These are phyloP conservation scores for Hydractinia echinata DNA, from an alignment of 30 jellyfish, hydroid and myxozoan genomes.

Conservation along the genomic window DNA sequence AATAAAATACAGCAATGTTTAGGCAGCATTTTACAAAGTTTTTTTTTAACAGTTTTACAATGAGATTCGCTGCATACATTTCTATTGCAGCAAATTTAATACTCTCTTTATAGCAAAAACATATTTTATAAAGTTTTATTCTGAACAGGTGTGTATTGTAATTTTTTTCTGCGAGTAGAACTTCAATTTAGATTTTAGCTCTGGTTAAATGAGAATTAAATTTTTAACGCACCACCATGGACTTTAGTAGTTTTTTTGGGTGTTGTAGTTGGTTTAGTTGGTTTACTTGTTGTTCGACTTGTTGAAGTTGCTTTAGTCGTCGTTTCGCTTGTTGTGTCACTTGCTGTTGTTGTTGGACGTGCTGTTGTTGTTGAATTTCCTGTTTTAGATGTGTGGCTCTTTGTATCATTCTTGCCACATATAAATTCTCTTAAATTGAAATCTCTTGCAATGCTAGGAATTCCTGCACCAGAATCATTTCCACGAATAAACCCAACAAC, in stretches of 20 bases:
- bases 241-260: not conserved
- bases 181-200: too few species aligned
- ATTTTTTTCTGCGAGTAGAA: not conserved
- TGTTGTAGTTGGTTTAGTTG: constrained; percentile 10
- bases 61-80: too few species aligned
- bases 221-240: not conserved
- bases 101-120: not conserved
- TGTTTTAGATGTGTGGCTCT: not conserved
- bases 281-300: not conserved
- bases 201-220: not conserved
- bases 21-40: too few species aligned
- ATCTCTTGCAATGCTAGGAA: too few species aligned
- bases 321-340: not conserved
- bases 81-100: too few species aligned
- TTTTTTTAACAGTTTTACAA: too few species aligned
- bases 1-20: too few species aligned
- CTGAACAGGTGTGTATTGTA: too few species aligned
- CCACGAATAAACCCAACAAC: too few species aligned
- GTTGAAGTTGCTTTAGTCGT: constrained; percentile 13
- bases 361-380: constrained; percentile 5
- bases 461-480: too few species aligned
- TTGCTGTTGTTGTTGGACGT: not conserved
- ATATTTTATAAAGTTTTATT: not conserved
- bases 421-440: too few species aligned
- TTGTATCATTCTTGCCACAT: too few species aligned